Evolutionary conservation across 1,140 invertebrate species (phyloP).

Genomic region (Scaptomyza graminum): DNA sequence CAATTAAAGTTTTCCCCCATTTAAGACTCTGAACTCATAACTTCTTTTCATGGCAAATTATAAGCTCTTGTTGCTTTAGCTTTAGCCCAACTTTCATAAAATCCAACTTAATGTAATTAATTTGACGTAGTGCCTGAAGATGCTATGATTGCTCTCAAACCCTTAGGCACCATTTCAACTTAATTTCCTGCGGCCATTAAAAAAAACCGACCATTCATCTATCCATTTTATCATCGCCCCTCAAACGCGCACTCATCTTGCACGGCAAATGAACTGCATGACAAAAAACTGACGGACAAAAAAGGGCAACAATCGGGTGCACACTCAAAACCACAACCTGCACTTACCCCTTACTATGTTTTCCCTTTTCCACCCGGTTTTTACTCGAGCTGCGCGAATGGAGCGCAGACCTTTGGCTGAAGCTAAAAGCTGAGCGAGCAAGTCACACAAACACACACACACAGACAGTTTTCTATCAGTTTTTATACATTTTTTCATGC

Average conservation of each 20-base stretch:
- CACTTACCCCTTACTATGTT: slow-evolving; percentile 15
- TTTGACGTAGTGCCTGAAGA: slow-evolving; percentile 30
- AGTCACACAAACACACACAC: slow-evolving; percentile 59
- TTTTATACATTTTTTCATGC: slow-evolving; percentile 19
- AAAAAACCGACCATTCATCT: slow-evolving; percentile 35
- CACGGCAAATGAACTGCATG: slow-evolving; percentile 65
- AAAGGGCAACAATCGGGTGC: slow-evolving; percentile 37
- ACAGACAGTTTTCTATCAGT: slow-evolving; percentile 44
- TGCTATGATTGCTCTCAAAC: slow-evolving; percentile 40
- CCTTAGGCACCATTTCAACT: slow-evolving; percentile 48
- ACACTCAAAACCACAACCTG: slow-evolving; percentile 72
- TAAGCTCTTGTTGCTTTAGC: neutral
- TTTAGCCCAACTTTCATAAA: slow-evolving; percentile 4
- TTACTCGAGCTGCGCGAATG: neutral
- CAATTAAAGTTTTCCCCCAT: neutral
- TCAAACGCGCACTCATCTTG: slow-evolving; percentile 67
- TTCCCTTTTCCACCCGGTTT: neutral
- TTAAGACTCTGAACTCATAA: neutral
- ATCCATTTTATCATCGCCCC: slow-evolving; percentile 35
- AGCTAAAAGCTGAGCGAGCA: slow-evolving; percentile 43
- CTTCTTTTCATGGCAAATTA: neutral
- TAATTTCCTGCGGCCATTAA: slow-evolving; percentile 51
- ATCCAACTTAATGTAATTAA: slow-evolving; percentile 43
- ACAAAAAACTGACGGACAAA: slow-evolving; percentile 36
- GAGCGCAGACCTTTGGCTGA: slow-evolving; percentile 28